phyloP scores from a whole-genome alignment of 2,888 invertebrate genomes.

The Campoletis raptor region DNA sequence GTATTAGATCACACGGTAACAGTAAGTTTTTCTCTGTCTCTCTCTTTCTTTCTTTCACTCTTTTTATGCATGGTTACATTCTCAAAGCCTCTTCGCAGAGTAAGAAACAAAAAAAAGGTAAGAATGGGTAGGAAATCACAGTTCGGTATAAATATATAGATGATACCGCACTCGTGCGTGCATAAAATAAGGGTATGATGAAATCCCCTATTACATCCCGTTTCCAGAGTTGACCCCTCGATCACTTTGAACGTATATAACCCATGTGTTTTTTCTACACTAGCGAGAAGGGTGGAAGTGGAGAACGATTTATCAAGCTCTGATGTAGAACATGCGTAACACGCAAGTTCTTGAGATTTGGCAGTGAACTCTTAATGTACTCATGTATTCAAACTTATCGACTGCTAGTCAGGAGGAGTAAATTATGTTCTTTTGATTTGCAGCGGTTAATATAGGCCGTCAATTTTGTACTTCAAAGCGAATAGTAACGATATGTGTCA shows the following conservation, averaged over 20 bases:
- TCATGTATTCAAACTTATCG: constrained; percentile 26
- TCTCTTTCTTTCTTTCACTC: neutral
- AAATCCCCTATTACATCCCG: constrained; percentile 55
- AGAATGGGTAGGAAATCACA: constrained; percentile 21
- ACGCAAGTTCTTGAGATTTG: constrained; percentile 31
- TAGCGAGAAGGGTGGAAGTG: neutral
- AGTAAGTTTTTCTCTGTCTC: neutral
- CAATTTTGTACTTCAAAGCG: neutral
- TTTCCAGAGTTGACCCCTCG: constrained; percentile 51
- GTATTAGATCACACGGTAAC: neutral
- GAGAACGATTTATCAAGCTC: constrained; percentile 29
- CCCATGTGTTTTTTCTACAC: constrained; percentile 27
- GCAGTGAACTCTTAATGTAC: constrained; percentile 27
- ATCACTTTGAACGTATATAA: constrained; percentile 15
- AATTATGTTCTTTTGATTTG: neutral
- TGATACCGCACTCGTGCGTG: constrained; percentile 60
- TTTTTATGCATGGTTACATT: too few species aligned
- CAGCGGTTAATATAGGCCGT: neutral
- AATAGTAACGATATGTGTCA: neutral
- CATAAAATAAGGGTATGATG: constrained; percentile 62
- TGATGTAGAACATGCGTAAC: constrained; percentile 56
- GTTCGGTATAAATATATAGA: constrained; percentile 23
- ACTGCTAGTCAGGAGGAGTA: neutral
- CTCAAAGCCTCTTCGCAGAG: neutral
- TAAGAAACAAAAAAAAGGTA: neutral